phyloP scores from a whole-genome alignment of 2,888 invertebrate genomes.

The Drosophila algonquin region DNA sequence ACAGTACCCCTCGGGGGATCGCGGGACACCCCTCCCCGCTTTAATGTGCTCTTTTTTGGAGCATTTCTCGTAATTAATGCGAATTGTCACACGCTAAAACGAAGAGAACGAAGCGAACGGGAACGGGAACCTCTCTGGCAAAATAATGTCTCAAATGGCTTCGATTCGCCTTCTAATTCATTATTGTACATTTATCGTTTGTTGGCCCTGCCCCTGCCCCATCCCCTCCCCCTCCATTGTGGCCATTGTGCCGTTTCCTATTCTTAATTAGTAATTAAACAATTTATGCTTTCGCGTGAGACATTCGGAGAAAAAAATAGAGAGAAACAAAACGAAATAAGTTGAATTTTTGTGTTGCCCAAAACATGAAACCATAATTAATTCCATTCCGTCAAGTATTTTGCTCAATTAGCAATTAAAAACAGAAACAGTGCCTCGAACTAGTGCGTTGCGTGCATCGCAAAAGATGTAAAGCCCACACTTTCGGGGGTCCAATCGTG shows the following conservation, averaged over 20 bases:
- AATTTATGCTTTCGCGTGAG: constrained; percentile 73
- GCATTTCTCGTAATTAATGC: constrained; percentile 77
- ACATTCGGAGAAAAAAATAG: constrained; percentile 24
- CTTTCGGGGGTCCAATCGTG: constrained; percentile 51
- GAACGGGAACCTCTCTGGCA: neutral
- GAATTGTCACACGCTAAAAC: constrained; percentile 78
- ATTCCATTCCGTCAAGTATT: constrained; percentile 65
- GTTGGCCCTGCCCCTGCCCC: neutral
- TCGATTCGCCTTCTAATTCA: constrained; percentile 75
- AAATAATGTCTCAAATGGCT: constrained; percentile 50
- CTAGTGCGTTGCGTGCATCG: constrained; percentile 60
- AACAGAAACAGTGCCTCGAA: constrained; percentile 56
- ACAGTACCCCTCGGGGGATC: neutral
- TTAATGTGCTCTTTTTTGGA: constrained; percentile 73
- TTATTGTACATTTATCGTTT: constrained; percentile 55
- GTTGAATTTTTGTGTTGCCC: constrained; percentile 38
- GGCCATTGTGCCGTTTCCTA: constrained; percentile 38
- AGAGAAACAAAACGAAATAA: constrained; percentile 37
- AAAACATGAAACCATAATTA: constrained; percentile 75
- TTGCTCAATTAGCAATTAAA: constrained; percentile 78
- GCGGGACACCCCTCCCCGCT: constrained; percentile 3
- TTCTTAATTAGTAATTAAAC: constrained; percentile 80
- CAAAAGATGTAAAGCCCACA: constrained; percentile 3
- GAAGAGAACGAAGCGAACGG: constrained; percentile 1
- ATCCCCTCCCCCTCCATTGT: neutral